Percentiles rank a stretch among this genome's conserved stretches.
Evolutionary conservation across 2,888 invertebrate genomes (phyloP).

Genomic region (Sminthurides aquaticus): DNA sequence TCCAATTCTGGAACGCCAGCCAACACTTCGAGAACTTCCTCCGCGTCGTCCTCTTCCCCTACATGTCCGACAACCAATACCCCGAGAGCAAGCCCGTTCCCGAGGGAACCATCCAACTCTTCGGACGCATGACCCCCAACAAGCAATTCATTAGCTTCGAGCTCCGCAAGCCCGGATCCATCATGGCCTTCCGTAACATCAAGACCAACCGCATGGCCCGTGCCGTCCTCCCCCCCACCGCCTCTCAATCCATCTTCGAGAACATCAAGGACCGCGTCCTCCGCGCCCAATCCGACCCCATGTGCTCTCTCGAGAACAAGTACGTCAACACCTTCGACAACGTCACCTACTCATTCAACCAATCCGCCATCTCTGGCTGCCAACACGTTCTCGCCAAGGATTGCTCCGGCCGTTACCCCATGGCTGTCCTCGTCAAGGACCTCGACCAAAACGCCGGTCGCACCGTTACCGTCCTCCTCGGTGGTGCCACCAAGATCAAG

Average conservation of each 20-base stretch:
- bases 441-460: slow-evolving; percentile 30
- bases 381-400: slow-evolving; percentile 48
- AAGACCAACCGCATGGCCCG: slow-evolving; percentile 26
- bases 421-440: slow-evolving; percentile 47
- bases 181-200: slow-evolving; percentile 30
- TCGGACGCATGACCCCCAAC: slow-evolving; percentile 55
- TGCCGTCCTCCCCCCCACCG: slow-evolving; percentile 34
- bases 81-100: slow-evolving; percentile 29
- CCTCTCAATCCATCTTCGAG: slow-evolving; percentile 28
- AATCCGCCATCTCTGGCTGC: slow-evolving; percentile 42
- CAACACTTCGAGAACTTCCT: slow-evolving; percentile 50
- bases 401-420: slow-evolving; percentile 45
- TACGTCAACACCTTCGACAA: slow-evolving; percentile 60
- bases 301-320: slow-evolving; percentile 57
- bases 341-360: slow-evolving; percentile 53
- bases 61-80: slow-evolving; percentile 50
- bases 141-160: slow-evolving; percentile 50
- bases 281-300: slow-evolving; percentile 44
- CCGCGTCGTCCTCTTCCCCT: slow-evolving; percentile 50
- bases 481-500: slow-evolving; percentile 31
- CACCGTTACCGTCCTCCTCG: slow-evolving; percentile 30
- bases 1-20: slow-evolving; percentile 49
- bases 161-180: slow-evolving; percentile 31
- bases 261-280: slow-evolving; percentile 28
- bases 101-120: slow-evolving; percentile 52